Conservation (phyloP, 2,888 invertebrate species). For the Aleiodes alternator region DNA sequence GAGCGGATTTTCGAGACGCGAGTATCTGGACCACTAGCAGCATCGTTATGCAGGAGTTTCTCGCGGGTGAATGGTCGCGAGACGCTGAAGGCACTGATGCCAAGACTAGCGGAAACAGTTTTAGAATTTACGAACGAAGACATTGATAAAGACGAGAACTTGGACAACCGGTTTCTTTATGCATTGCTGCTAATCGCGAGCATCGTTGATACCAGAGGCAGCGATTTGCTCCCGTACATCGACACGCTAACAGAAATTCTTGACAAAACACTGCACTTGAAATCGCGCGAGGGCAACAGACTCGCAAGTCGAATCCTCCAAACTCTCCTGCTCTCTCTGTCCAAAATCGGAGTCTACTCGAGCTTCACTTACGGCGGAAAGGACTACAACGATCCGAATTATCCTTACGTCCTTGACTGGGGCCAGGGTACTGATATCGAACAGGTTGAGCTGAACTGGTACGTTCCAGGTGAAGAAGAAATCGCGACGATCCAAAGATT, state of each 20-base stretch:
- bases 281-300: constrained; percentile 81
- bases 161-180: constrained; percentile 88
- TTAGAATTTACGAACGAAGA: constrained; percentile 78
- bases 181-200: constrained; percentile 85
- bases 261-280: constrained; percentile 82
- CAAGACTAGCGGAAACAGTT: constrained; percentile 83
- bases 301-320: constrained; percentile 81
- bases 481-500: constrained; percentile 81
- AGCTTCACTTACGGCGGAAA: constrained; percentile 77
- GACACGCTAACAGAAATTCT: constrained; percentile 82
- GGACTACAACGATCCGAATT: constrained; percentile 80
- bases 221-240: constrained; percentile 81
- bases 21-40: constrained; percentile 88
- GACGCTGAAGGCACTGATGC: constrained; percentile 84
- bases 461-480: constrained; percentile 84
- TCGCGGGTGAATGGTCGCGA: constrained; percentile 82
- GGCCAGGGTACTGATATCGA: constrained; percentile 83
- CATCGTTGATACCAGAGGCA: constrained; percentile 82
- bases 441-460: constrained; percentile 85
- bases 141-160: constrained; percentile 83
- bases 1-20: constrained; percentile 88
- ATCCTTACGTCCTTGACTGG: constrained; percentile 88
- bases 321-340: constrained; percentile 79
- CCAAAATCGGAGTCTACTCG: constrained; percentile 77
- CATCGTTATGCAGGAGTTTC: constrained; percentile 83